These are phyloP conservation scores for Clostera curtula DNA, from an alignment of 2,888 invertebrate genomes.

Conservation along the genomic window DNA sequence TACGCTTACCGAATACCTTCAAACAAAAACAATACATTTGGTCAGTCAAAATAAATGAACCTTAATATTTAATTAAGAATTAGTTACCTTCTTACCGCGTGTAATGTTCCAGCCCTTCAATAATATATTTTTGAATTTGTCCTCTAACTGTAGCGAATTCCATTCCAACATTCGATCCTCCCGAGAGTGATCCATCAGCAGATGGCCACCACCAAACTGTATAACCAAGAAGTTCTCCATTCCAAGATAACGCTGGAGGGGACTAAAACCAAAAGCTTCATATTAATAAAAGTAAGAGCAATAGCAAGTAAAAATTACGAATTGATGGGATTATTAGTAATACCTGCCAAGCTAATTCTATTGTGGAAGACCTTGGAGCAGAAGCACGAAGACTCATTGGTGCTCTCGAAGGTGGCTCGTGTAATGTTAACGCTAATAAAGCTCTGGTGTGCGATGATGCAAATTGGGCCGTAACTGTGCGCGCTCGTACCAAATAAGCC, in stretches of 20 bases:
- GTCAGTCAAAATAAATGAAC: neutral
- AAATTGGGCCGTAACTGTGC: slow-evolving; percentile 62
- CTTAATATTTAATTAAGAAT: neutral
- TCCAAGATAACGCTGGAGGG: slow-evolving; percentile 81
- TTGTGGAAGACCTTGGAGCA: slow-evolving; percentile 51
- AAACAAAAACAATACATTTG: slow-evolving; percentile 9
- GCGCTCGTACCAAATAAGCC: slow-evolving; percentile 58
- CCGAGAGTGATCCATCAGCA: slow-evolving; percentile 53
- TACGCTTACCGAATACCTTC: slow-evolving; percentile 86
- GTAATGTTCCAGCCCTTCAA: slow-evolving; percentile 85
- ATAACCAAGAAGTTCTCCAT: slow-evolving; percentile 85
- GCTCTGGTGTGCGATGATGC: slow-evolving; percentile 63
- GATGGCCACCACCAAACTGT: slow-evolving; percentile 81
- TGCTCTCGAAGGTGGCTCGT: slow-evolving; percentile 61
- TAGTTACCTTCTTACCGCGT: slow-evolving; percentile 68
- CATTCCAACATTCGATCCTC: slow-evolving; percentile 59
- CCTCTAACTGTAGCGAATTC: slow-evolving; percentile 81
- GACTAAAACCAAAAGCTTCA: slow-evolving; percentile 51
- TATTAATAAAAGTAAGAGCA: neutral
- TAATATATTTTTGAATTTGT: slow-evolving; percentile 80
- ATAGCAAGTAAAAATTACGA: neutral
- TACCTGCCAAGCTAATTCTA: slow-evolving; percentile 67
- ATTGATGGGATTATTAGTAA: neutral
- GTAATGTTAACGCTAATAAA: slow-evolving; percentile 54
- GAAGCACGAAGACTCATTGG: slow-evolving; percentile 56